Evolutionary conservation across 2,888 invertebrate genomes (phyloP).

Genomic region (Torymus tubicola): DNA sequence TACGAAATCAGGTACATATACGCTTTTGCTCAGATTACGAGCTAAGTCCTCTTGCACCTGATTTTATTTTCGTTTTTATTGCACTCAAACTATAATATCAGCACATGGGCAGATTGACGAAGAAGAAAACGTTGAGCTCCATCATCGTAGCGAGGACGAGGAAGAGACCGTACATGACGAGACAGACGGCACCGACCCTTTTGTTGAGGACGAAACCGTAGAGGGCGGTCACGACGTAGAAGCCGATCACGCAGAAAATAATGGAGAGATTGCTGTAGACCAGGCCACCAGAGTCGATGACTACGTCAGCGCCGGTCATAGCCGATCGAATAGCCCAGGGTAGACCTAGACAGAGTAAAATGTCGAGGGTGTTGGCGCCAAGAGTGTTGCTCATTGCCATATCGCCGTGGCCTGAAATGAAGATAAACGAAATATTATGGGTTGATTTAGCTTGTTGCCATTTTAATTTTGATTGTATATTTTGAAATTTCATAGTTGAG

Average conservation of each 20-base stretch:
- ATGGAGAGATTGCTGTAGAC: slow-evolving; percentile 89
- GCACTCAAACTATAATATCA: slow-evolving; percentile 38
- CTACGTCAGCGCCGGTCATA: slow-evolving; percentile 78
- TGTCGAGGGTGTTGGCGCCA: slow-evolving; percentile 91
- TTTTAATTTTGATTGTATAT: no score
- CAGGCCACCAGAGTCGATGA: slow-evolving; percentile 87
- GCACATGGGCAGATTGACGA: slow-evolving; percentile 69
- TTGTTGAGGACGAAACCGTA: slow-evolving; percentile 85
- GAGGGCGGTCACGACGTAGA: slow-evolving; percentile 83
- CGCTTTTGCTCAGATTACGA: no score
- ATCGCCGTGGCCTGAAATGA: slow-evolving; percentile 84
- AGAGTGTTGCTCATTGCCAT: slow-evolving; percentile 93
- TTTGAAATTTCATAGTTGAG: no score
- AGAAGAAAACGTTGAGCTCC: slow-evolving; percentile 85
- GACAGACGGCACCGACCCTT: slow-evolving; percentile 82
- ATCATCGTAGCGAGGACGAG: slow-evolving; percentile 87
- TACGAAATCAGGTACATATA: no score
- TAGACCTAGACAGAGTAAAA: slow-evolving; percentile 87
- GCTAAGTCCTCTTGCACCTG: no score
- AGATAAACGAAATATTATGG: not conserved
- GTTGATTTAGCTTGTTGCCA: no score
- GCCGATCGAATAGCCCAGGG: slow-evolving; percentile 90
- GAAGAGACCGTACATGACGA: slow-evolving; percentile 83
- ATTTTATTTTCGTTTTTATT: no score
- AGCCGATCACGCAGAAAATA: slow-evolving; percentile 83